A percentile compares a stretch with the other conserved stretches of the same genome.
Evolutionary conservation across 2,113 vertebrate species (phyloP).

Genomic region (Panthera leo): DNA sequence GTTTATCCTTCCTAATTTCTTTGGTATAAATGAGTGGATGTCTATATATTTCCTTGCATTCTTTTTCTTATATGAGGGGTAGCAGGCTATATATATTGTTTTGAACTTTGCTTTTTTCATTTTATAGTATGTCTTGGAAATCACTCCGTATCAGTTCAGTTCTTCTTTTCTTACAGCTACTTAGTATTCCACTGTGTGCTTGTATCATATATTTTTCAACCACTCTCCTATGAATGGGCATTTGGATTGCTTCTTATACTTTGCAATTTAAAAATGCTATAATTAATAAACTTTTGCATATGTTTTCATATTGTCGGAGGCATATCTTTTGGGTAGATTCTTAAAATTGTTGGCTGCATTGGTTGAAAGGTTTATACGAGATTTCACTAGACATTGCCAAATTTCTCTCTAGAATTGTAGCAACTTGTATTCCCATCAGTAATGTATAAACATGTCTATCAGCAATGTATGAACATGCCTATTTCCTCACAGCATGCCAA

Average conservation of each 20-base stretch:
- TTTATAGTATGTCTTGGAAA: not conserved
- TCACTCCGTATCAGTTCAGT: not conserved
- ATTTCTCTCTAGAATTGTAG: not conserved
- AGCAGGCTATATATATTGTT: not conserved
- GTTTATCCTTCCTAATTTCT: not conserved
- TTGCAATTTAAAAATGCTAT: not conserved
- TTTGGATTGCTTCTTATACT: not conserved
- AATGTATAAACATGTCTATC: not conserved
- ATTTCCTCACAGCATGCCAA: not conserved
- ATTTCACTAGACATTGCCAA: not conserved
- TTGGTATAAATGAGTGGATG: not conserved
- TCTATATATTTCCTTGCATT: not conserved
- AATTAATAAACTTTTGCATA: not conserved
- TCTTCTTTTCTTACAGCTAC: constrained; percentile 5
- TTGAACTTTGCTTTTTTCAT: not conserved
- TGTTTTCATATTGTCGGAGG: not conserved
- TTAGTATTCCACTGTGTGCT: not conserved
- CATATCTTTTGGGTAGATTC: not conserved
- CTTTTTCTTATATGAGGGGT: not conserved
- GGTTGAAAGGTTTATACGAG: not conserved
- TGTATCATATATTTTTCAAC: not conserved
- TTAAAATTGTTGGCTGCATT: not conserved
- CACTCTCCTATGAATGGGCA: not conserved
- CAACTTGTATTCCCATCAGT: not conserved
- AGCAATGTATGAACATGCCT: not conserved